These are phyloP conservation scores for Tachina fera DNA, from an alignment of 2,888 invertebrate species.

Conservation along the genomic window DNA sequence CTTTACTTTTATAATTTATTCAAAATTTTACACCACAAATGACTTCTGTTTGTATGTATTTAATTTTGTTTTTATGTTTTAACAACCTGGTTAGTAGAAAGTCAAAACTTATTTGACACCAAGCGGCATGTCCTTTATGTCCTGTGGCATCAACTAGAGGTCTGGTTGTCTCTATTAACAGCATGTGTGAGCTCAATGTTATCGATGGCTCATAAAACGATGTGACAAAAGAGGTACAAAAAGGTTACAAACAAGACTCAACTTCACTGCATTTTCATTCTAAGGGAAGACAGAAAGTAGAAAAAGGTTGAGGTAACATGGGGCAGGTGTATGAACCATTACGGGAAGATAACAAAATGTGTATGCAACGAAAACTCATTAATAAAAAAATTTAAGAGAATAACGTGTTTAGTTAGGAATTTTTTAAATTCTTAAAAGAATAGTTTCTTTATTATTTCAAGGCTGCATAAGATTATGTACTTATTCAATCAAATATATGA, in stretches of 20 bases:
- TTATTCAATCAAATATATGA: too few relatives aligned
- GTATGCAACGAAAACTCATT: not conserved
- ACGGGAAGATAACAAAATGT: conserved; percentile 61
- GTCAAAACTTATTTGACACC: conserved; percentile 45
- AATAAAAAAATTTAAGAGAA: not conserved
- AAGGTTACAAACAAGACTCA: conserved; percentile 62
- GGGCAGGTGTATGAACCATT: conserved; percentile 48
- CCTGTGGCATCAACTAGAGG: not conserved
- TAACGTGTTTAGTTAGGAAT: too few relatives aligned
- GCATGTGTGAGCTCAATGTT: conserved; percentile 30
- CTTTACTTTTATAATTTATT: conserved; percentile 48
- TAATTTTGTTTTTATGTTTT: not conserved
- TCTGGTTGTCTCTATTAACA: not conserved
- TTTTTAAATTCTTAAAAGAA: too few relatives aligned
- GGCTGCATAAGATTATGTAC: too few relatives aligned
- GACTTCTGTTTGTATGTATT: conserved; percentile 52
- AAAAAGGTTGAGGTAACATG: conserved; percentile 66
- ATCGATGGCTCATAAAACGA: conserved; percentile 65
- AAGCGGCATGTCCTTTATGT: conserved; percentile 31
- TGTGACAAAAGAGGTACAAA: conserved; percentile 73
- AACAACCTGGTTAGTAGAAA: conserved; percentile 19
- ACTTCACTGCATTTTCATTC: conserved; percentile 13
- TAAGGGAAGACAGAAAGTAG: conserved; percentile 20
- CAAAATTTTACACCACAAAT: conserved; percentile 59
- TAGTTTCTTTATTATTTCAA: too few relatives aligned